Conservation (phyloP, 1,140 invertebrate genomes). For the Zaprionus nigranus region DNA sequence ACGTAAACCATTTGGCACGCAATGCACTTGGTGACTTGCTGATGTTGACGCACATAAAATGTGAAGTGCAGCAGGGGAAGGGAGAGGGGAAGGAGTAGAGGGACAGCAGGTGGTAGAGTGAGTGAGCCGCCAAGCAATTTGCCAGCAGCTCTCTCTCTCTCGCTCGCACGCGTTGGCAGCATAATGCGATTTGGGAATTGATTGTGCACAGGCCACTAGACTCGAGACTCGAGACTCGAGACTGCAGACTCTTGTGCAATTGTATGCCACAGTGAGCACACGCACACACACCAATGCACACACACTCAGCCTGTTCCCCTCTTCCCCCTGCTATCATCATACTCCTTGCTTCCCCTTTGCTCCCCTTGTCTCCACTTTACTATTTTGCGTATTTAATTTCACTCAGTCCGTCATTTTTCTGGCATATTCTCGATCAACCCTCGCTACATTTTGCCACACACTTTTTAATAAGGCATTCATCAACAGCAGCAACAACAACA, state of each 20-base stretch:
- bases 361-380: constrained; percentile 62
- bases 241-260: constrained; percentile 33
- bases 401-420: not conserved
- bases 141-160: constrained; percentile 30
- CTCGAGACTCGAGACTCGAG: constrained; percentile 11
- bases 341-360: not conserved
- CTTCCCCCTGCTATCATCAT: not conserved
- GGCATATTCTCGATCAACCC: not conserved
- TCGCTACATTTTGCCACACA: constrained; percentile 33
- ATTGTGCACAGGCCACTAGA: constrained; percentile 70
- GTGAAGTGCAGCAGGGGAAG: constrained; percentile 51
- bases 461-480: constrained; percentile 78
- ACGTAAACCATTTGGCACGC: constrained; percentile 81
- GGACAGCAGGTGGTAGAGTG: constrained; percentile 4
- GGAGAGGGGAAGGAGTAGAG: not conserved
- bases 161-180: constrained; percentile 36
- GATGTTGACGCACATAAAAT: constrained; percentile 80
- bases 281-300: constrained; percentile 1
- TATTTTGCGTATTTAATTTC: constrained; percentile 51
- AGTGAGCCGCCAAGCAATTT: constrained; percentile 71
- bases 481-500: constrained; percentile 19
- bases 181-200: constrained; percentile 81
- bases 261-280: constrained; percentile 17
- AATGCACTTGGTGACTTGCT: constrained; percentile 77
- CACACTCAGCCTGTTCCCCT: not conserved